Conservation (phyloP, 1,140 invertebrate genomes). For the Lethocerus indicus region DNA sequence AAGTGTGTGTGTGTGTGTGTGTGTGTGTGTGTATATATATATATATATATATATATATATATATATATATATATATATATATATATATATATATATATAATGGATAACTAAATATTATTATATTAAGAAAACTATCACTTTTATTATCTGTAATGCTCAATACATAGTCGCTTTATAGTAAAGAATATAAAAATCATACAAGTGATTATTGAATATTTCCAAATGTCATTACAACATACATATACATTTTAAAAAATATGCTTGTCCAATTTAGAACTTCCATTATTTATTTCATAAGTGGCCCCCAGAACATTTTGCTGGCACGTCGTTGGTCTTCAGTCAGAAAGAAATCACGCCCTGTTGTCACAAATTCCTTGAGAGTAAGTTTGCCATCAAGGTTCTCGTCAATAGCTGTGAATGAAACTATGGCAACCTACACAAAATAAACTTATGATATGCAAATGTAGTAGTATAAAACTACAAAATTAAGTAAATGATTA, state of each 20-base stretch:
- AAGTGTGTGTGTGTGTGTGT: no score
- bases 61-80: no score
- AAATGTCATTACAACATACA: no score
- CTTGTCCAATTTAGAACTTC: background rate
- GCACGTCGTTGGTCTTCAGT: slow-evolving; percentile 54
- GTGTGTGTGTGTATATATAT: no score
- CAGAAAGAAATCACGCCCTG: slow-evolving; percentile 60
- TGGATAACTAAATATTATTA: no score
- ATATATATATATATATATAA: no score
- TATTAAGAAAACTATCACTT: no score
- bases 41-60: no score
- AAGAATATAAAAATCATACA: no score
- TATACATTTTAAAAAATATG: background rate
- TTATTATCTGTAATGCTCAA: no score
- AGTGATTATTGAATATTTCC: no score
- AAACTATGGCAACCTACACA: slow-evolving; percentile 42
- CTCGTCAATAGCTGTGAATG: slow-evolving; percentile 57
- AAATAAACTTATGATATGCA: slow-evolving; percentile 1
- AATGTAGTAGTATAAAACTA: background rate
- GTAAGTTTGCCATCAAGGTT: slow-evolving; percentile 59
- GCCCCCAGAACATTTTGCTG: slow-evolving; percentile 73
- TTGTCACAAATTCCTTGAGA: slow-evolving; percentile 55
- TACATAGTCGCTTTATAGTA: no score
- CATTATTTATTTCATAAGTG: slow-evolving; percentile 29
- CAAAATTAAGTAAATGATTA: background rate